Conservation (phyloP, 2,888 invertebrate genomes). For the Eubasilissa splendida region DNA sequence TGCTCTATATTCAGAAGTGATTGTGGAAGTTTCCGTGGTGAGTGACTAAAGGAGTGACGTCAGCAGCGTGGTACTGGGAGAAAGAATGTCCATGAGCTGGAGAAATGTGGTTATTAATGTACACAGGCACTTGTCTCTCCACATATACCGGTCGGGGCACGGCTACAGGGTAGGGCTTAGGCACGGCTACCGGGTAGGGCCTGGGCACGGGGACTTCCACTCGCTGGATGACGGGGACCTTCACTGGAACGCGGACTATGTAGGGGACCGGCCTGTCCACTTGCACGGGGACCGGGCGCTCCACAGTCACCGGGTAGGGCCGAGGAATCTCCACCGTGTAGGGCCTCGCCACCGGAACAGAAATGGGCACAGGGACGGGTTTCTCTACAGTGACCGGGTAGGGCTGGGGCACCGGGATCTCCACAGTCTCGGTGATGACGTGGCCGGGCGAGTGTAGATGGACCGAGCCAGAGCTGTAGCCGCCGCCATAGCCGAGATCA, state of each 20-base stretch:
- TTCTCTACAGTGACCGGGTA: slow-evolving; percentile 42
- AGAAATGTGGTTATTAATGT: slow-evolving; percentile 33
- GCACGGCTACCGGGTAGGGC: slow-evolving; percentile 71
- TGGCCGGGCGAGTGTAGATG: neutral
- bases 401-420: slow-evolving; percentile 35
- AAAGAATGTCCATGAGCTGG: slow-evolving; percentile 34
- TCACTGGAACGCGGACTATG: slow-evolving; percentile 53
- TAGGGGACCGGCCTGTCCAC: slow-evolving; percentile 57
- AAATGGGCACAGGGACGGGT: slow-evolving; percentile 4
- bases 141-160: slow-evolving; percentile 14
- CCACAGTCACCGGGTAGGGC: slow-evolving; percentile 54
- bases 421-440: slow-evolving; percentile 37
- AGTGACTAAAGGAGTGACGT: neutral
- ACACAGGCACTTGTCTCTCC: neutral
- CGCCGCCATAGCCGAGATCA: slow-evolving; percentile 43
- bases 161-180: slow-evolving; percentile 69
- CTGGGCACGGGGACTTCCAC: slow-evolving; percentile 60
- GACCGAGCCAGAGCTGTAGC: slow-evolving; percentile 2
- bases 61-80: neutral
- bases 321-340: slow-evolving; percentile 66
- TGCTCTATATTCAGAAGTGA: neutral
- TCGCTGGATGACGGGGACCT: slow-evolving; percentile 52
- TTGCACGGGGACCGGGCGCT: slow-evolving; percentile 53
- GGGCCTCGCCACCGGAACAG: neutral
- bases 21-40: slow-evolving; percentile 1